Evolutionary conservation across 2,113 vertebrate genomes (phyloP).

Genomic region (Callaeas wilsoni): DNA sequence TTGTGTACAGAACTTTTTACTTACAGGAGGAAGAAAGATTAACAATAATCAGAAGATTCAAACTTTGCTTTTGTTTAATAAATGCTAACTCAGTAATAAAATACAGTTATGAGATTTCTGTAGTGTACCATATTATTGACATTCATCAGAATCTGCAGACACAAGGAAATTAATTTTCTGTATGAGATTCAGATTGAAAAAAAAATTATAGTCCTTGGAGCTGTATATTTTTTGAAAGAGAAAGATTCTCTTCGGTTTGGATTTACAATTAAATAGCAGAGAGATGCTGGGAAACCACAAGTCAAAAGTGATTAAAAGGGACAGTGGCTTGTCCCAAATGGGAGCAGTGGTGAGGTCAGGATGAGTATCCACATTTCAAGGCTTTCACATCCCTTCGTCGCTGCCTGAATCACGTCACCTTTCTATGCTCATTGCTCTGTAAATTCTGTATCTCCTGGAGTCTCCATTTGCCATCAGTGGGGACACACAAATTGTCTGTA

Average conservation of each 20-base stretch:
- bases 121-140: background rate
- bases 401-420: background rate
- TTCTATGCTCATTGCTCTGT: background rate
- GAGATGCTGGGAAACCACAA: background rate
- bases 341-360: background rate
- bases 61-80: background rate
- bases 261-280: background rate
- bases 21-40: background rate
- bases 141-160: background rate
- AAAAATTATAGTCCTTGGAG: rapidly evolving
- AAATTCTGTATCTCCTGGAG: background rate
- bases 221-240: background rate
- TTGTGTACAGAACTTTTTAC: background rate
- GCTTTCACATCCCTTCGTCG: background rate
- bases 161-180: background rate
- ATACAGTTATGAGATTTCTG: background rate
- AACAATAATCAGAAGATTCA: background rate
- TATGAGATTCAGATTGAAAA: background rate
- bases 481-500: background rate
- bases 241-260: background rate
- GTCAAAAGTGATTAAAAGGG: background rate
- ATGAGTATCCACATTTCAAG: background rate
- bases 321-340: background rate
- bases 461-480: background rate
- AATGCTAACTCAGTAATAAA: background rate